phyloP scores from a whole-genome alignment of 53 echinoderm and acorn worm species.

The Actinopyga echinites region DNA sequence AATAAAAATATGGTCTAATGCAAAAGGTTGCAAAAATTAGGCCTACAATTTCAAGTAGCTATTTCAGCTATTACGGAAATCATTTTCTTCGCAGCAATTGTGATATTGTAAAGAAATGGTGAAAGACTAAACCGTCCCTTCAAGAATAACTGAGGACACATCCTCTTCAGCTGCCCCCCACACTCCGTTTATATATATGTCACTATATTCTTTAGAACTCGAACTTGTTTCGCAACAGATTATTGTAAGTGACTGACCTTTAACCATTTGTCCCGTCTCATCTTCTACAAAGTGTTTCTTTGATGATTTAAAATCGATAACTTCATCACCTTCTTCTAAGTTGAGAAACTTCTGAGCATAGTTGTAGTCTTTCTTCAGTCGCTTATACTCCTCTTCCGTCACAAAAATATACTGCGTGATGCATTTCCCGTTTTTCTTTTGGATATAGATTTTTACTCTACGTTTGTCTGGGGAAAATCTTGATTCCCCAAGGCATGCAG shows the following conservation, averaged over 20 bases:
- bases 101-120: too few relatives aligned
- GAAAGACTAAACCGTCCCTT: too few relatives aligned
- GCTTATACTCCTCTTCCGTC: conserved; percentile 77
- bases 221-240: neutral
- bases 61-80: too few relatives aligned
- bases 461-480: conserved; percentile 61
- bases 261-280: conserved; percentile 67
- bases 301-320: conserved; percentile 76
- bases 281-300: conserved; percentile 67
- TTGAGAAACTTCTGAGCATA: conserved; percentile 73
- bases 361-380: conserved; percentile 70
- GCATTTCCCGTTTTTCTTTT: conserved; percentile 71
- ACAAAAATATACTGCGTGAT: conserved; percentile 77
- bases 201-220: too few relatives aligned
- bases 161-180: too few relatives aligned
- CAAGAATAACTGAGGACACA: too few relatives aligned
- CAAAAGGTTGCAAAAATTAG: too few relatives aligned
- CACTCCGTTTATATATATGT: too few relatives aligned
- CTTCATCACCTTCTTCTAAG: conserved; percentile 68
- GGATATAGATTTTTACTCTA: conserved; percentile 78
- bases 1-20: too few relatives aligned
- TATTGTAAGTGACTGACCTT: conserved; percentile 53
- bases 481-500: too few relatives aligned
- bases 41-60: too few relatives aligned
- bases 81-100: too few relatives aligned